Percentiles rank a stretch among this genome's conserved stretches.
These are phyloP conservation scores for Tineola bisselliella DNA, from an alignment of 2,888 invertebrate species.

Conservation along the genomic window DNA sequence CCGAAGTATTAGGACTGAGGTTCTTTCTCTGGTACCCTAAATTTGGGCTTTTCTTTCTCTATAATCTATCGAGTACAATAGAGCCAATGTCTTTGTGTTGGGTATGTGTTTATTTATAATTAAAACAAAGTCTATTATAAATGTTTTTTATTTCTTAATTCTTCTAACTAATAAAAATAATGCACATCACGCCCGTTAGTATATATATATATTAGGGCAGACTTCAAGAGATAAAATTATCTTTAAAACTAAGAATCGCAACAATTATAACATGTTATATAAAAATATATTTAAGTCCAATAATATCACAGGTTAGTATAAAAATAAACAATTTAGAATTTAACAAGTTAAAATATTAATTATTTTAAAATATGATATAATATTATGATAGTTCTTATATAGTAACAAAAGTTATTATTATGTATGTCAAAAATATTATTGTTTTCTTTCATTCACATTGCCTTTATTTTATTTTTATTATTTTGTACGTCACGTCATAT, in stretches of 20 bases:
- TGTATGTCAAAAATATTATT: no score
- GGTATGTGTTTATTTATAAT: slow-evolving; percentile 65
- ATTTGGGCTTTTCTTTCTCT: slow-evolving; percentile 62
- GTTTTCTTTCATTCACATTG: no score
- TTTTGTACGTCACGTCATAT: no score
- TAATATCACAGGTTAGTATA: slow-evolving; percentile 43
- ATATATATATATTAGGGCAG: no score
- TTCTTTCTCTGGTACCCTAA: slow-evolving; percentile 67
- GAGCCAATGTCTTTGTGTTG: slow-evolving; percentile 62
- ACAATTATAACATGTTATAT: no score
- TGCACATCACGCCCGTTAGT: neutral
- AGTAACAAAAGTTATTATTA: no score
- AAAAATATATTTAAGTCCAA: slow-evolving; percentile 42
- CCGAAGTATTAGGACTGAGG: slow-evolving; percentile 60
- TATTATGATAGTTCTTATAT: no score
- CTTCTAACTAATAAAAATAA: neutral
- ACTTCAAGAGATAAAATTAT: no score
- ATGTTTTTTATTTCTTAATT: slow-evolving; percentile 18
- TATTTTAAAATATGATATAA: neutral
- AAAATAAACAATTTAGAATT: neutral
- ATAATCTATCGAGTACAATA: slow-evolving; percentile 37
- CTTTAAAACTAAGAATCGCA: no score
- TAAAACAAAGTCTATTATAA: slow-evolving; percentile 53
- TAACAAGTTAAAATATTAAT: neutral
- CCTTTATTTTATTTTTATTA: no score